Base-by-base conservation (phyloP, 1,140 invertebrate species). In the Cyclargus thomasi region DNA sequence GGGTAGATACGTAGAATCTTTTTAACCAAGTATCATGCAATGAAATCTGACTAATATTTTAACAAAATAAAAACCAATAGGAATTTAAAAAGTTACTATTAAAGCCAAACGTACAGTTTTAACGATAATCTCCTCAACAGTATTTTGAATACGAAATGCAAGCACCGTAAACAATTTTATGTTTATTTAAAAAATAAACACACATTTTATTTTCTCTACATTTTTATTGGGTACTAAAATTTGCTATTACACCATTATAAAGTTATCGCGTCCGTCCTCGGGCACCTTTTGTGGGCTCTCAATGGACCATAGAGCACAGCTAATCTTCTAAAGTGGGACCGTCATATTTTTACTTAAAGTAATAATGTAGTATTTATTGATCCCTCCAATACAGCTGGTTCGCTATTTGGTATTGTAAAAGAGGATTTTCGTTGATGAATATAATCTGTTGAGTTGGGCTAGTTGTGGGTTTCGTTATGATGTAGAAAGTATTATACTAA, bases 211-310 rank as follows among this genome's bases (percentile, higher is more conserved):
- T 59, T 21, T 59, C 55, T 59, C 55, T 59, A 59, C 11, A 59
- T 59, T 59, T 59, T 59, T 59, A 59, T 59, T 18, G 18, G 5
- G 55, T 59, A 59, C 55, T 59, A 59, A 59, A 59, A 59, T 59
- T 22, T 21, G 55, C 55, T 59, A 59, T 59, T 59, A 59, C 55
- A 59, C 55, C 55, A 59, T 59, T 59, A 59, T 59, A 59, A 59
- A 59, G 7, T 59, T 59, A 59, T 59, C 55, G 55, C 18, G 55
- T 2, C 55, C 17, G 55, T 20, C 55, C 20, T 18, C 16, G 18
- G 53, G 55, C 55, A 6, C 18, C 18, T 59, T 59, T 18, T 59
- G 17, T 21, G 17, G 55, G 6, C 55, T 18, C 6, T 59, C 18
- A 59, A 59, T 59, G 20, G 55, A 18, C 55, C 55, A 17, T 59